Evolutionary conservation across 2,113 vertebrate species (phyloP), one percentile per base, ranked within the genome.

Genomic region (Campylomormyrus numenius): DNA sequence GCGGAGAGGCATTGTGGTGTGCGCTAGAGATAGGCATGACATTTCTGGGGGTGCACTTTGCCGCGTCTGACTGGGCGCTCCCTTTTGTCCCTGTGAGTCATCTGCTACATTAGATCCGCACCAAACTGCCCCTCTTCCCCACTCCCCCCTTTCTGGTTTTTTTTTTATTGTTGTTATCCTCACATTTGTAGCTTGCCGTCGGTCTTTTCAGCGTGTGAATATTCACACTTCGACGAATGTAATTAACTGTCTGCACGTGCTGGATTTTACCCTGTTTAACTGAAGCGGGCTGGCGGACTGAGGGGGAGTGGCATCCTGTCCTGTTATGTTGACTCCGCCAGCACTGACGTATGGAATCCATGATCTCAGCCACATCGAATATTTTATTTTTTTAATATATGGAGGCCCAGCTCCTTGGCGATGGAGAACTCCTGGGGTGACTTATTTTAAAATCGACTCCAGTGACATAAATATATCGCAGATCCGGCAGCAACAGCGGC

Each of bases 61-160:
- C 85, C 3, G 31, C 85, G 13, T 56, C 45, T 87, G 85, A 87
- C 85, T 56, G 24, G 85, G 85, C 42, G 31, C 48, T 56, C n/a
- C 17, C 50, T 87, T 52, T 87, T 85, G 50, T 87, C 35, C 85
- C 13, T 87, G 85, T 87, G 48, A 87, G 50, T 56, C 49, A 87
- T 52, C 85, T 4, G 19, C 46, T 31, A 19, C 56, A 45, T 66
- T 49, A 80, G 27, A 87, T 85, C 58, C n/a, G 24, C 10, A 86
- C 17, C 17, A 49, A 56, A 24, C 24, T 52, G 49, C 31, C 31
- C 74, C 13, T 13, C 48, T 77, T 80, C 27, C 9, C 21, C 15
- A 9, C 31, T n/a, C 74, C 74, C 3, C 13, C 35, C 31, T 84
- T 6, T 35, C 35, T 35, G 35, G 15, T 8, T 15, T 39, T 80